Evolutionary conservation across 2,888 invertebrate genomes (phyloP).

Genomic region (Drosophila paracracens): DNA sequence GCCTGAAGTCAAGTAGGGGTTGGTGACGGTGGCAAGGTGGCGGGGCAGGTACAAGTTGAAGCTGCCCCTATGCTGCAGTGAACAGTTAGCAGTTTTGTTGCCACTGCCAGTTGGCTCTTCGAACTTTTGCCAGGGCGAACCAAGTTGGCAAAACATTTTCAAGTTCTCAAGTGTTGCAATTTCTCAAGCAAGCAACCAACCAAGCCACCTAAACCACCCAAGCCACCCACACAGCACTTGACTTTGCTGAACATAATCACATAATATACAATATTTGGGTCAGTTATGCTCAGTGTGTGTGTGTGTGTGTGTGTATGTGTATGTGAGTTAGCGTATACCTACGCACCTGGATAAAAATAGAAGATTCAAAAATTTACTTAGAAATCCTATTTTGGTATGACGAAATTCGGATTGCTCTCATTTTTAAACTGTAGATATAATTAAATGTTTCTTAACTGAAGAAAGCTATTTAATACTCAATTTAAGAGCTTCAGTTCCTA

Average conservation of each 20-base stretch:
- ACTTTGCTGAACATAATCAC: conserved; percentile 51
- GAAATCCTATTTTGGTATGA: too few species aligned
- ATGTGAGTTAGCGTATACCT: conserved; percentile 2
- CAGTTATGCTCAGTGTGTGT: conserved; percentile 35
- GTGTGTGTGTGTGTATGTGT: conserved; percentile 18
- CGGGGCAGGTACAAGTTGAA: not conserved
- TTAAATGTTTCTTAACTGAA: too few species aligned
- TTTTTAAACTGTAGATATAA: not conserved
- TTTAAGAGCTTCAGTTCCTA: not conserved
- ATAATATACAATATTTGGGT: conserved; percentile 74
- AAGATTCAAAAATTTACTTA: not conserved
- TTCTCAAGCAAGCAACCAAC: conserved; percentile 47
- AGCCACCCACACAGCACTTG: conserved; percentile 7
- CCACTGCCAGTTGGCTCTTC: conserved; percentile 39
- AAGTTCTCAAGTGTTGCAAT: conserved; percentile 78
- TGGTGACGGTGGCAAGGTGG: not conserved
- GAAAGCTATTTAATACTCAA: not conserved
- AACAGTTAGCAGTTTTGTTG: conserved; percentile 31
- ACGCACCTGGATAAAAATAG: not conserved
- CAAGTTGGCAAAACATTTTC: conserved; percentile 75
- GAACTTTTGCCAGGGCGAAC: conserved; percentile 53
- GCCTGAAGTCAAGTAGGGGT: not conserved
- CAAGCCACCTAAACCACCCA: conserved; percentile 4
- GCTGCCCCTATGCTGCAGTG: conserved; percentile 23
- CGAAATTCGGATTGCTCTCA: too few species aligned